Evolutionary conservation across 2,888 invertebrate genomes (phyloP).

Genomic region (Diarsia dahlii): DNA sequence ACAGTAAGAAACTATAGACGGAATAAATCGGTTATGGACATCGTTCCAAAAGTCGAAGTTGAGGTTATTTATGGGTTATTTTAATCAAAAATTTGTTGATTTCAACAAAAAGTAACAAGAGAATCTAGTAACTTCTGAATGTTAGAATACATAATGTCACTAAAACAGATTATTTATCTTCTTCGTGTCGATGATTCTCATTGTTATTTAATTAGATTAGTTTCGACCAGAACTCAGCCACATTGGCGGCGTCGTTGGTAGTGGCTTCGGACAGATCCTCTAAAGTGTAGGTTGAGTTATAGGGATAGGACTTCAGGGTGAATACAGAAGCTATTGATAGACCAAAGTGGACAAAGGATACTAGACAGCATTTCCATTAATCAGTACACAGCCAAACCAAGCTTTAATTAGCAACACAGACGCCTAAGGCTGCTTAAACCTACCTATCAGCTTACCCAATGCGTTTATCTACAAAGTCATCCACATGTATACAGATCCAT

Average conservation of each 20-base stretch:
- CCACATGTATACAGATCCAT: not conserved
- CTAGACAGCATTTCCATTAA: not conserved
- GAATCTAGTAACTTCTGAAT: not conserved
- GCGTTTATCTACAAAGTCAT: not conserved
- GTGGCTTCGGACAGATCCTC: not conserved
- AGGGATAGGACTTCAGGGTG: not conserved
- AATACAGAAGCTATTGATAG: not conserved
- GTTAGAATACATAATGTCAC: not conserved
- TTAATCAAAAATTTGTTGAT: not conserved
- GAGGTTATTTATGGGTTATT: no score
- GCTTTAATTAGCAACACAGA: slow-evolving; percentile 18
- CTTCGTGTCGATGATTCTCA: not conserved
- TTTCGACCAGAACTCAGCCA: not conserved
- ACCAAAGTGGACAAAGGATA: slow-evolving; percentile 4
- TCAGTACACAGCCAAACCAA: not conserved
- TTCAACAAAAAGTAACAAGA: not conserved
- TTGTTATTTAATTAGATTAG: not conserved
- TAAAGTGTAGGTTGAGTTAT: not conserved
- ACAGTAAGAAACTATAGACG: not conserved
- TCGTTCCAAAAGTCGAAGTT: not conserved
- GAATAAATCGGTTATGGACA: not conserved
- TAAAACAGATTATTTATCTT: not conserved
- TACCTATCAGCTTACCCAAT: not conserved
- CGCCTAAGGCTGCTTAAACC: not conserved
- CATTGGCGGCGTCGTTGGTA: not conserved